Evolutionary conservation across 2,797 vertebrate species (phyloP).

Genomic region (Podargus strigoides): DNA sequence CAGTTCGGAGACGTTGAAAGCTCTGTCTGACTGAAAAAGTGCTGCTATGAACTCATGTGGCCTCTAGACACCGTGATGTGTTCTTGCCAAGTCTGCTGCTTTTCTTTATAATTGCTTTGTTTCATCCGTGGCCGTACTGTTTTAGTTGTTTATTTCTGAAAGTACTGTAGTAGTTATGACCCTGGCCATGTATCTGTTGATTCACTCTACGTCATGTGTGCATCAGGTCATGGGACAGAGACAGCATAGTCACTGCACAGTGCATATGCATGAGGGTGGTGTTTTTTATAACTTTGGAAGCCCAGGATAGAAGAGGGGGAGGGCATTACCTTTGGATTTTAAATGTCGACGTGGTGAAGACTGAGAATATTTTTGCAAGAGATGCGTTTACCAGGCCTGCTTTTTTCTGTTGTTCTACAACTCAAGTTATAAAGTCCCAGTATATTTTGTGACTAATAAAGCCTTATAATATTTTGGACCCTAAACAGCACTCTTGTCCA

Average conservation of each 20-base stretch:
- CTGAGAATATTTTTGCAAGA: neutral
- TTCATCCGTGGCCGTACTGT: neutral
- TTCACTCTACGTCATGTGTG: neutral
- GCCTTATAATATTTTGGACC: neutral
- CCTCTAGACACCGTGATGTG: neutral
- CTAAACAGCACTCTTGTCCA: neutral
- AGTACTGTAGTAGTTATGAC: neutral
- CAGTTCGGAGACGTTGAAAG: neutral
- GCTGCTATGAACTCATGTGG: neutral
- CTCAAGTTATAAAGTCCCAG: neutral
- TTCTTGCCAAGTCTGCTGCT: neutral
- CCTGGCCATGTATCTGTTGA: neutral
- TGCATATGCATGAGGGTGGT: accelerated
- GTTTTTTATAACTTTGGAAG: neutral
- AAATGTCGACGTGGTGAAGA: neutral
- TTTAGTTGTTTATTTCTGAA: neutral
- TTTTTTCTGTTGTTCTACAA: neutral
- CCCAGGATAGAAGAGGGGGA: neutral
- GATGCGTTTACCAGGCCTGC: neutral
- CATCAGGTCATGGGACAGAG: neutral
- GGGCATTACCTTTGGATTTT: neutral
- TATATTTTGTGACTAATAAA: neutral
- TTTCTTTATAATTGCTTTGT: neutral
- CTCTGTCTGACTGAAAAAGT: neutral
- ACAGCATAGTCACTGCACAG: neutral